phyloP scores from a whole-genome alignment of 2,888 invertebrate species.

The Meganola albula region DNA sequence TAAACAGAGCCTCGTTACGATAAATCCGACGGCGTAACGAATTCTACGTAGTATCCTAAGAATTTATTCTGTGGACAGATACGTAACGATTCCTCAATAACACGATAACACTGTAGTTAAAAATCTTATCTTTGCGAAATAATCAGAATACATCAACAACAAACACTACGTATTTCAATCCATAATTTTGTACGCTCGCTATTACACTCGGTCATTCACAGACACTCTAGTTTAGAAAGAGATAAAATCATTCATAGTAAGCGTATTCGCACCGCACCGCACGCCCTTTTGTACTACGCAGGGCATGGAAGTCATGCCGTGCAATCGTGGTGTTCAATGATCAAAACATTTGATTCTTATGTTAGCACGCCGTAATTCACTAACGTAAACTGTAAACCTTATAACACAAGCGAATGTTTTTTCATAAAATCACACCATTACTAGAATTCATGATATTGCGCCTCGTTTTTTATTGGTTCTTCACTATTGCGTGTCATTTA shows the following conservation, averaged over 20 bases:
- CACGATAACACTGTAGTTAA: constrained; percentile 56
- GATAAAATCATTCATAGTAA: constrained; percentile 78
- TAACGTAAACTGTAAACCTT: constrained; percentile 34
- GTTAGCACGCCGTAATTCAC: constrained; percentile 40
- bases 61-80: constrained; percentile 46
- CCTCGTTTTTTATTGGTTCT: constrained; percentile 71
- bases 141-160: constrained; percentile 72
- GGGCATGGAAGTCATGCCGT: constrained; percentile 78
- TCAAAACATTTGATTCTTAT: constrained; percentile 65
- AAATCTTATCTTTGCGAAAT: constrained; percentile 59
- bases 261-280: constrained; percentile 68
- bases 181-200: constrained; percentile 73
- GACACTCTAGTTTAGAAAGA: constrained; percentile 75
- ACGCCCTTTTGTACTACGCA: constrained; percentile 75
- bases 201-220: constrained; percentile 77
- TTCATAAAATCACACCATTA: constrained; percentile 55
- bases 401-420: constrained; percentile 46
- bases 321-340: constrained; percentile 61
- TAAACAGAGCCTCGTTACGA: constrained; percentile 60
- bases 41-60: constrained; percentile 55
- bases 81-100: constrained; percentile 39
- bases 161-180: constrained; percentile 69
- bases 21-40: constrained; percentile 57
- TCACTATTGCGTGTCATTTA: constrained; percentile 75
- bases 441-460: constrained; percentile 67